phyloP scores from a whole-genome alignment of 2,113 vertebrate species.

The Lutjanus erythropterus region DNA sequence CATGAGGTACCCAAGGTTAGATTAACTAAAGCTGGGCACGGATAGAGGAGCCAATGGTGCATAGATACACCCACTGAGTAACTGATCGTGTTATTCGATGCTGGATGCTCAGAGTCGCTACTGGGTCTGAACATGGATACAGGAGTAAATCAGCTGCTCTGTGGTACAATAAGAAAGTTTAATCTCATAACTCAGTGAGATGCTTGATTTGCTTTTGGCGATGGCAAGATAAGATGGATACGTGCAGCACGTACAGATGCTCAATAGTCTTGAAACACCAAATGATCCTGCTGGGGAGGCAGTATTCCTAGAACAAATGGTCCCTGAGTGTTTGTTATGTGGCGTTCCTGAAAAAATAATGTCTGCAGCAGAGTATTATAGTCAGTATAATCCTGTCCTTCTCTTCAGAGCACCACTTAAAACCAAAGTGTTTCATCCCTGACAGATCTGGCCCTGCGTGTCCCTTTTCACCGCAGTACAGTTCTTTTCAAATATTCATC shows the following conservation, averaged over 20 bases:
- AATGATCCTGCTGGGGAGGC: conserved; percentile 18
- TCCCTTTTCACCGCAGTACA: conserved; percentile 20
- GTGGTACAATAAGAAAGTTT: conserved; percentile 26
- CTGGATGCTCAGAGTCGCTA: conserved; percentile 34
- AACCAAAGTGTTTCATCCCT: conserved; percentile 25
- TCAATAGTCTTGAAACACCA: conserved; percentile 27
- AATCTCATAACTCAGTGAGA: conserved; percentile 26
- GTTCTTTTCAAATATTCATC: conserved; percentile 49
- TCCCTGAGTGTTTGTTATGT: conserved; percentile 13
- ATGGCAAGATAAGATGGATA: conserved; percentile 10
- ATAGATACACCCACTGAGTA: conserved; percentile 36
- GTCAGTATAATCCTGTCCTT: conserved; percentile 13
- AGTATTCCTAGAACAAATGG: conserved; percentile 28
- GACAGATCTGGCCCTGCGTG: conserved; percentile 2
- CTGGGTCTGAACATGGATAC: background rate
- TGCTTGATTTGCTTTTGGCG: conserved; percentile 45
- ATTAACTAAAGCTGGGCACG: conserved; percentile 55
- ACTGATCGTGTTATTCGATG: conserved; percentile 41
- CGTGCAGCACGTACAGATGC: conserved; percentile 34
- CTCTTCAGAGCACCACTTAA: conserved; percentile 23
- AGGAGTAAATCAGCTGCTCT: conserved; percentile 30
- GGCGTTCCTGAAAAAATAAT: conserved; percentile 16
- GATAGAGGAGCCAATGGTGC: conserved; percentile 44
- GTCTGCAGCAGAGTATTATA: conserved; percentile 30
- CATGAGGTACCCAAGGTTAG: conserved; percentile 38